Conservation (phyloP, 1,140 invertebrate species). For the Ostrea denselamellosa region DNA sequence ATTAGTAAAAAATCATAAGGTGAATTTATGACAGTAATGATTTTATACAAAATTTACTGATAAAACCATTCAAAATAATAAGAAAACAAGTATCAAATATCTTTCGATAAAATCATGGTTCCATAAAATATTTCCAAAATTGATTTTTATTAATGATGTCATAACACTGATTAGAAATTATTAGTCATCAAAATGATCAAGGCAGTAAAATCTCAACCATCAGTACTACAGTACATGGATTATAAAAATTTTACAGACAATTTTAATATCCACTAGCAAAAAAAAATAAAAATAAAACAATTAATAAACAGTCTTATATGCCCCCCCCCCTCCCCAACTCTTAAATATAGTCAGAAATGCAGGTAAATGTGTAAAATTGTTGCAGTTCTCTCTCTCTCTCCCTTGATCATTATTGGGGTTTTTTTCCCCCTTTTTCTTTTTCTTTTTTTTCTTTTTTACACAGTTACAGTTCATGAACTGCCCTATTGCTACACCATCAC, state of each 20-base stretch:
- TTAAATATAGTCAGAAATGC: too few species aligned
- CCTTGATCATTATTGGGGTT: too few species aligned
- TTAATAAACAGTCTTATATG: too few species aligned
- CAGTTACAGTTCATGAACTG: constrained; percentile 26
- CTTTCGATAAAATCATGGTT: not conserved
- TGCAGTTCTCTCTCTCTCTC: too few species aligned
- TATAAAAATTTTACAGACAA: not conserved
- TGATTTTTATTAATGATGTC: not conserved
- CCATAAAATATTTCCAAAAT: not conserved
- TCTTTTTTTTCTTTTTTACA: not conserved
- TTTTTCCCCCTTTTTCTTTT: not conserved
- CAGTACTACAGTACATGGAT: not conserved
- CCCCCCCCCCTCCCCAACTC: too few species aligned
- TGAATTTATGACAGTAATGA: not conserved
- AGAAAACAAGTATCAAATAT: not conserved
- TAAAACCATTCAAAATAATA: too few species aligned
- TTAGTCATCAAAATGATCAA: not conserved
- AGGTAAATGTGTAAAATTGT: too few species aligned
- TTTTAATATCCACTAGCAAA: too few species aligned
- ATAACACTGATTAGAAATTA: not conserved
- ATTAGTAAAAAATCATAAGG: not conserved
- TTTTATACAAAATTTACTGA: not conserved
- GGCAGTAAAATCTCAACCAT: not conserved
- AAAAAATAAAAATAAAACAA: too few species aligned
- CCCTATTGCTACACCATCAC: not conserved